Evolutionary conservation across 2,113 vertebrate species (phyloP).

Genomic region (Eulacestoma nigropectus): DNA sequence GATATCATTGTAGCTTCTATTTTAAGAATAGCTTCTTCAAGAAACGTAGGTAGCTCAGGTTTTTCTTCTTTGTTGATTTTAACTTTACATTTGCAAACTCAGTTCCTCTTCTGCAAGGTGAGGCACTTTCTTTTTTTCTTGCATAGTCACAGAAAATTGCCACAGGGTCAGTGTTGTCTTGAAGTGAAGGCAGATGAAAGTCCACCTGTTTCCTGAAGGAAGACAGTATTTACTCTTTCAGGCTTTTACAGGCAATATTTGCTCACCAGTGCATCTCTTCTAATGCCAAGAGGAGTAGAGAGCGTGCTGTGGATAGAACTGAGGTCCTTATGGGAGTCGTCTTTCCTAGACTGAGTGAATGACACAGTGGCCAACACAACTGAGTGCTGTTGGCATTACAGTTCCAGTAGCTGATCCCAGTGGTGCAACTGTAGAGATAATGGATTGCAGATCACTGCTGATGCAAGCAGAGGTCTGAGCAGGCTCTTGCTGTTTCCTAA

Average conservation of each 20-base stretch:
- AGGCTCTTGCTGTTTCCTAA: neutral
- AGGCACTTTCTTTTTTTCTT: neutral
- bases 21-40: constrained; percentile 30
- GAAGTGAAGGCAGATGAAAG: neutral
- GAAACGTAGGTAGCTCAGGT: neutral
- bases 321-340: neutral
- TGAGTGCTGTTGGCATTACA: neutral
- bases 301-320: fast-evolving
- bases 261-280: neutral
- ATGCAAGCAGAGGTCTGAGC: neutral
- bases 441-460: neutral
- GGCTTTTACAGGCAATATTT: neutral
- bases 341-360: neutral
- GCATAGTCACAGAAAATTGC: neutral
- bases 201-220: neutral
- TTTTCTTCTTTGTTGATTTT: constrained; percentile 9
- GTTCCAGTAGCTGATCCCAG: neutral
- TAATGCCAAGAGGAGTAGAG: neutral
- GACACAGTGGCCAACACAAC: neutral
- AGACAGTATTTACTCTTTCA: neutral
- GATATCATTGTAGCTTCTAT: constrained; percentile 23
- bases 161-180: neutral
- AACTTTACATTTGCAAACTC: constrained; percentile 23
- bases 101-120: neutral
- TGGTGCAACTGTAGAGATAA: neutral